phyloP scores from a whole-genome alignment of 2,797 vertebrate genomes.

The Lagorchestes hirsutus region DNA sequence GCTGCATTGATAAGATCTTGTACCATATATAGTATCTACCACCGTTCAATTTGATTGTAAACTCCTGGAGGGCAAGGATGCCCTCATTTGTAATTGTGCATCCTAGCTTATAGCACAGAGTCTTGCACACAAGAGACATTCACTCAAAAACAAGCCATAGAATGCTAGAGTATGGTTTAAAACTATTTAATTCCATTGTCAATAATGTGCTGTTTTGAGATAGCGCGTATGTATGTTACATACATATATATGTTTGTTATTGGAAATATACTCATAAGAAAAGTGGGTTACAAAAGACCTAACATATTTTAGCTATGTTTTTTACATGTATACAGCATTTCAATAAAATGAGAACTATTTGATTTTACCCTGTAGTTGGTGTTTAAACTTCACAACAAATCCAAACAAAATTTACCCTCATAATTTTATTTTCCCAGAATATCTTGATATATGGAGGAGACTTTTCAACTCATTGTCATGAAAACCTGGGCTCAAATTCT shows the following conservation, averaged over 20 bases:
- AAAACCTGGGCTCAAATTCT: not conserved
- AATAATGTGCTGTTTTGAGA: not conserved
- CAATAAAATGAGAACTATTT: not conserved
- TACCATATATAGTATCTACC: not conserved
- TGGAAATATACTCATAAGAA: not conserved
- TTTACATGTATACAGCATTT: slow-evolving; percentile 47
- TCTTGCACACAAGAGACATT: not conserved
- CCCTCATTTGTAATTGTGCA: not conserved
- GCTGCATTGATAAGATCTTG: not conserved
- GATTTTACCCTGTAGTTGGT: slow-evolving; percentile 28
- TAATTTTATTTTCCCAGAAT: slow-evolving; percentile 20
- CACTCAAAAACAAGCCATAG: slow-evolving; percentile 1
- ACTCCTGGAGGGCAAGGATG: not conserved
- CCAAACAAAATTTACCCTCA: slow-evolving; percentile 33
- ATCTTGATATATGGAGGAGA: not conserved
- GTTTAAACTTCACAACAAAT: slow-evolving; percentile 42
- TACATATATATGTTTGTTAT: not conserved
- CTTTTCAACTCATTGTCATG: not conserved
- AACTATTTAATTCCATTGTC: slow-evolving; percentile 18
- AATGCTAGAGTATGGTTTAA: not conserved
- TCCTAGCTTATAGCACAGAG: not conserved
- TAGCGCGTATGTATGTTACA: not conserved
- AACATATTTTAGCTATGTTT: slow-evolving; percentile 10
- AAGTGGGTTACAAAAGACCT: slow-evolving; percentile 11
- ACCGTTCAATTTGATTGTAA: not conserved